Base-by-base conservation (phyloP, 2,888 invertebrate species). In the Blastobasis lacticolella region DNA sequence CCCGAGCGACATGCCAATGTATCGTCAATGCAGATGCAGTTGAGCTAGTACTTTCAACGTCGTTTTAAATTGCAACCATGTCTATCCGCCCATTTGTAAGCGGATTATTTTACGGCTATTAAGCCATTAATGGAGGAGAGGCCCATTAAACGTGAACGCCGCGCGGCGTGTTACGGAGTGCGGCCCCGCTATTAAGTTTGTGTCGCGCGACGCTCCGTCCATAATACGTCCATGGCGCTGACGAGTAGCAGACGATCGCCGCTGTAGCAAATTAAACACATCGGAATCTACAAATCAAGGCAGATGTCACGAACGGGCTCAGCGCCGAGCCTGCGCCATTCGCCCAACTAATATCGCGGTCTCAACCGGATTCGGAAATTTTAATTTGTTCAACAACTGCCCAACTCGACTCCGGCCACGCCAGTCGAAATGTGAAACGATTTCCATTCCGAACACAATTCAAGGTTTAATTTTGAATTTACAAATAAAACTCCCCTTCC, bases 301-400 rank as follows among this genome's bases (percentile, higher is more conserved):
- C 62, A 65, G 56, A 61, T 64, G 70, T 75, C 75, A 77, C 75
- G 73, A 66, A 65, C 66, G 57, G 58, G 59, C 57, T 64, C 54
- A 37, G 42, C 10, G 45, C 3, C 38, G 45, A 10, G 45, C 10
- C 46, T 10, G 40, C 40, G 46, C 38, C 47, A 23, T 10, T 23
- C 40, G 46, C 37, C 46, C n/a, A 37, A 8, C 23, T 23, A 23
- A 23, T 23, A 23, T 10, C 46, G 46, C n/a, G 9, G n/a, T 46
- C 37, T 6, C 10, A 1, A 8, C n/a, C 46, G 4, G 37, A 9
- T 42, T 42, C n/a, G n/a, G n/a, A 5, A 5, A 7, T 42, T 42
- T 42, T n/a, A n/a, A 42, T 42, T 42, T 42, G 42, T n/a, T 42
- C 23, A 42, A 40, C 40, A 10, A 8, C 9, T 10, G 8, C 8